Base-by-base conservation (phyloP, 2,797 vertebrate genomes). In the Epinephelus coioides region DNA sequence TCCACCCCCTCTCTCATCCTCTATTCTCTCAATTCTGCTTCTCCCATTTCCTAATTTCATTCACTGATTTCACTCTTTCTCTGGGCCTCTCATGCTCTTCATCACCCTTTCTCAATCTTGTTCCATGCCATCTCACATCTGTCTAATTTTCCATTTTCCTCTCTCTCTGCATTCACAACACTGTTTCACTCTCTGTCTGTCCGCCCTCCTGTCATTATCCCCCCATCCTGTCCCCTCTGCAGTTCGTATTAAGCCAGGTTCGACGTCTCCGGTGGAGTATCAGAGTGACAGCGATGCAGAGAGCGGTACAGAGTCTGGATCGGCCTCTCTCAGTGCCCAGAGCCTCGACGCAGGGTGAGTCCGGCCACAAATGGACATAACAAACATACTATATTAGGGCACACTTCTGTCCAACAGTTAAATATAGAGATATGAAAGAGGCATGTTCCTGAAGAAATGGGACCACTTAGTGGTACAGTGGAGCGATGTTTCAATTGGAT, bases 261-360 rank as follows among this genome's bases (percentile, higher is more conserved):
- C 97, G 0, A 95, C 97, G 84, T 98, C 96, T 76, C 97, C 98
- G 47, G 93, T 98, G 83, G 97, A 97, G 90, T 96, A 95, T 82
- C 97, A 97, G 92, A 98, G 97, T 0, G 98, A 99, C 93, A 97
- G 97, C 0, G 98, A 99, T 46, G 94, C 89, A 0, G 97, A 98
- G 88, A 98, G 97, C 1, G 91, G 96, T 3, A 96, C 95, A 0
- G 97, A 98, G 88, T 97, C 96, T 0, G 96, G 96, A 40, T 96
- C 97, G 0, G 95, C 95, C 1, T 96, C 96, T 27, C 96, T 95
- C 83, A 92, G 94, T 19, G 90, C 90, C 17, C 95, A 94, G 89
- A 91, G 93, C 74, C 83, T 95, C 44, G 95, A 95, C 30, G 70
- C 90, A 2, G 94, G 94, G 94, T 95, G 84, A 94, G 93, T 81